These are phyloP conservation scores for Caenorhabditis imperialis DNA, from an alignment of 2,888 invertebrate genomes.

Conservation along the genomic window DNA sequence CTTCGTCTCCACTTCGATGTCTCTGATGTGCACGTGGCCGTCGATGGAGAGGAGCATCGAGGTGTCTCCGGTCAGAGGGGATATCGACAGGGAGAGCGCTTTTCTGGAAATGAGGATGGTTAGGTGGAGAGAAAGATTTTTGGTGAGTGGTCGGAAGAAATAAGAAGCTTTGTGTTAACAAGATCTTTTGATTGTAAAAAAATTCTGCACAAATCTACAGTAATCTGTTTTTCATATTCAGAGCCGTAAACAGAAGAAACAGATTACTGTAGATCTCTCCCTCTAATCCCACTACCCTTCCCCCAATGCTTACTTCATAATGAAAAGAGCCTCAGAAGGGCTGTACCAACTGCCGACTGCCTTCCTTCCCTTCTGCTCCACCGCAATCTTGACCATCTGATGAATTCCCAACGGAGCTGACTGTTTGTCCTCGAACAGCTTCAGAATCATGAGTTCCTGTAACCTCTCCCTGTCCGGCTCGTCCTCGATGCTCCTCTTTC, in stretches of 20 bases:
- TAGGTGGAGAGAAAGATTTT: no score
- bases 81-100: slow-evolving; percentile 58
- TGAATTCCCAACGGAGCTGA: slow-evolving; percentile 66
- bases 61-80: slow-evolving; percentile 58
- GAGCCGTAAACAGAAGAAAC: no score
- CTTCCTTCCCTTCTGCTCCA: slow-evolving; percentile 40
- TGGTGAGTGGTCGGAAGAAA: no score
- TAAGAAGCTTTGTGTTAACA: no score
- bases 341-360: slow-evolving; percentile 71
- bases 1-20: slow-evolving; percentile 60
- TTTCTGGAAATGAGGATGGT: slow-evolving; percentile 65
- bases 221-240: no score
- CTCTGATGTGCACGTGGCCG: slow-evolving; percentile 58
- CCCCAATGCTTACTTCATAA: slow-evolving; percentile 59
- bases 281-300: no score
- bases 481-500: slow-evolving; percentile 38
- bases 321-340: slow-evolving; percentile 66
- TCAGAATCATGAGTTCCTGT: slow-evolving; percentile 57
- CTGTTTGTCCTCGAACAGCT: slow-evolving; percentile 67
- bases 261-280: no score
- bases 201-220: no score
- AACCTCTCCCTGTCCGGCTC: slow-evolving; percentile 28
- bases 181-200: no score
- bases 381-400: slow-evolving; percentile 57
- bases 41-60: slow-evolving; percentile 63